These are phyloP conservation scores for Trematomus loennbergii DNA, from an alignment of 2,113 vertebrate genomes.

Conservation along the genomic window DNA sequence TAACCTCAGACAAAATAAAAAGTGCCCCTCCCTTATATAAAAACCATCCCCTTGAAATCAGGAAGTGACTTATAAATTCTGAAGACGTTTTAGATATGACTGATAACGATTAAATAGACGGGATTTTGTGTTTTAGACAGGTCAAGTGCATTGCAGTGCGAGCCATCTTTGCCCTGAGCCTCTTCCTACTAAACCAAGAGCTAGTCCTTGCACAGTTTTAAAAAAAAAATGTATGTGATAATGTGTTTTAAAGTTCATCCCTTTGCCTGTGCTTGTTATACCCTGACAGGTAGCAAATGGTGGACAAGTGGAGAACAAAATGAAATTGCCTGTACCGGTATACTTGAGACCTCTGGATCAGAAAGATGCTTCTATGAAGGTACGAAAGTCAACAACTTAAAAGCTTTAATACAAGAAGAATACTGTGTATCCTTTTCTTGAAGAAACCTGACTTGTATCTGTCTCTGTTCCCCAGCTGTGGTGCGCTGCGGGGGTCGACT, in stretches of 20 bases:
- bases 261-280: background rate
- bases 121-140: too few relatives aligned
- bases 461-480: slow-evolving; percentile 85
- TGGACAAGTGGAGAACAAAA: slow-evolving; percentile 91
- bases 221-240: background rate
- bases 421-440: background rate
- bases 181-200: too few relatives aligned
- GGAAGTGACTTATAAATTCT: background rate
- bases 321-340: slow-evolving; percentile 95
- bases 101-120: too few relatives aligned
- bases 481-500: slow-evolving; percentile 95
- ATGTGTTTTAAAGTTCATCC: background rate
- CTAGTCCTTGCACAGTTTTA: too few relatives aligned
- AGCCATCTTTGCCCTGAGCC: too few relatives aligned
- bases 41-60: background rate
- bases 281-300: slow-evolving; percentile 81
- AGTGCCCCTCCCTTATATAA: background rate
- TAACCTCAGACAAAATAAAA: background rate
- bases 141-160: too few relatives aligned
- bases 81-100: background rate
- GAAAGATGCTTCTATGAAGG: slow-evolving; percentile 98
- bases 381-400: slow-evolving; percentile 44
- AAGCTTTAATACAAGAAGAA: background rate
- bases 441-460: background rate
- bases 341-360: slow-evolving; percentile 96